phyloP scores from a whole-genome alignment of 2,888 invertebrate species.

The Mesorhabditis spiculigera region DNA sequence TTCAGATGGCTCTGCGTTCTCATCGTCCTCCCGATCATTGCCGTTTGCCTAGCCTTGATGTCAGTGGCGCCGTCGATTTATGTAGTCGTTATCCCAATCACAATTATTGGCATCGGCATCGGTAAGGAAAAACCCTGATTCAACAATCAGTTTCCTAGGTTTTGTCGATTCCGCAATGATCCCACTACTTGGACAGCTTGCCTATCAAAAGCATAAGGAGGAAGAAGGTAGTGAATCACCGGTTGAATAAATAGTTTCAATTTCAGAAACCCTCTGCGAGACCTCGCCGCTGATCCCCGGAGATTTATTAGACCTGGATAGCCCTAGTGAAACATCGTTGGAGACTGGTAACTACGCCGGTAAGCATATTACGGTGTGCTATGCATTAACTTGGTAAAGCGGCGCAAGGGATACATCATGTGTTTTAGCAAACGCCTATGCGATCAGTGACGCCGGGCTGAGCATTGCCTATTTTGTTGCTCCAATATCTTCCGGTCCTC shows the following conservation, averaged over 20 bases:
- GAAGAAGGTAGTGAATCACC: neutral
- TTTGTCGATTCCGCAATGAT: neutral
- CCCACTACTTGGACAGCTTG: neutral
- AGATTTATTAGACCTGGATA: too few species aligned
- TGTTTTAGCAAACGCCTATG: neutral
- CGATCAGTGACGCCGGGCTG: conserved; percentile 6
- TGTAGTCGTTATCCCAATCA: neutral
- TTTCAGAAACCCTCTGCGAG: too few species aligned
- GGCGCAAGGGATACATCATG: too few species aligned
- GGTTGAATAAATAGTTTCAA: too few species aligned
- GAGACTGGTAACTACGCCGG: too few species aligned
- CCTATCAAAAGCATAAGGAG: neutral
- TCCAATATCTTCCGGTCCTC: neutral
- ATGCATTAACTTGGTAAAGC: too few species aligned
- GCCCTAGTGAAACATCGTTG: too few species aligned
- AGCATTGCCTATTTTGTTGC: neutral
- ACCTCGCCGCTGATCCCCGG: too few species aligned
- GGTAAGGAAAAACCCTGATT: neutral
- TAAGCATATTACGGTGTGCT: too few species aligned
- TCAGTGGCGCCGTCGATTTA: neutral
- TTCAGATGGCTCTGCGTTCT: neutral
- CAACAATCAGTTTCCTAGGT: neutral
- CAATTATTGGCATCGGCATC: neutral
- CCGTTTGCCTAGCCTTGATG: neutral
- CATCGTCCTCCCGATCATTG: neutral